phyloP scores from a whole-genome alignment of 2,888 invertebrate genomes.

The Eilema griseolum region DNA sequence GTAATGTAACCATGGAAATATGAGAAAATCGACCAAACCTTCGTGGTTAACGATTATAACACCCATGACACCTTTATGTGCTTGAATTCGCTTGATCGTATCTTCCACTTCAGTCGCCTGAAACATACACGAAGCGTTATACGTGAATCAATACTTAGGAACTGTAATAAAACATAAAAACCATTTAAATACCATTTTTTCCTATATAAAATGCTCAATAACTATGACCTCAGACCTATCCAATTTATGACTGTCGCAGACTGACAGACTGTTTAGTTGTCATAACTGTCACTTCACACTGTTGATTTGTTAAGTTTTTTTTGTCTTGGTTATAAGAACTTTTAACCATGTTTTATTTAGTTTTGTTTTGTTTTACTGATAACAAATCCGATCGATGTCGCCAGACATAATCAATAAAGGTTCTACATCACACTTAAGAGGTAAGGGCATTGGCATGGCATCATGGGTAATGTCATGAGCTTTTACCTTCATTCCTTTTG shows the following conservation, averaged over 20 bases:
- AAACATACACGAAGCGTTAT: constrained; percentile 50
- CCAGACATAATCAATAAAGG: too few species aligned
- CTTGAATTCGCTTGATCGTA: constrained; percentile 98
- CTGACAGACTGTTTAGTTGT: background rate
- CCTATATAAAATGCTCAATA: background rate
- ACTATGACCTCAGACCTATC: background rate
- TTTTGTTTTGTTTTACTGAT: too few species aligned
- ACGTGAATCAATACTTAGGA: background rate
- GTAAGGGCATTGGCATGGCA: too few species aligned
- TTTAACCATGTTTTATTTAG: too few species aligned
- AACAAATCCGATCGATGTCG: too few species aligned
- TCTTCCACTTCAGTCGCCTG: constrained; percentile 97
- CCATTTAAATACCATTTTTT: constrained; percentile 44
- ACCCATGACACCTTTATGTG: constrained; percentile 98
- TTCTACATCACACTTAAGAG: too few species aligned
- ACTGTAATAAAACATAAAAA: background rate
- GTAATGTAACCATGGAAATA: constrained; percentile 56
- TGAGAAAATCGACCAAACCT: constrained; percentile 89
- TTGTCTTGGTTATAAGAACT: too few species aligned
- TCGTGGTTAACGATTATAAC: constrained; percentile 98
- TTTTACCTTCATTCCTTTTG: too few species aligned
- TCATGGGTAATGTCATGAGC: too few species aligned
- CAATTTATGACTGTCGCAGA: background rate
- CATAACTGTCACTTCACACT: background rate
- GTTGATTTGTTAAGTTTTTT: too few species aligned